Evolutionary conservation across 2,888 invertebrate species (phyloP).

Genomic region (Adelognathus sp.): DNA sequence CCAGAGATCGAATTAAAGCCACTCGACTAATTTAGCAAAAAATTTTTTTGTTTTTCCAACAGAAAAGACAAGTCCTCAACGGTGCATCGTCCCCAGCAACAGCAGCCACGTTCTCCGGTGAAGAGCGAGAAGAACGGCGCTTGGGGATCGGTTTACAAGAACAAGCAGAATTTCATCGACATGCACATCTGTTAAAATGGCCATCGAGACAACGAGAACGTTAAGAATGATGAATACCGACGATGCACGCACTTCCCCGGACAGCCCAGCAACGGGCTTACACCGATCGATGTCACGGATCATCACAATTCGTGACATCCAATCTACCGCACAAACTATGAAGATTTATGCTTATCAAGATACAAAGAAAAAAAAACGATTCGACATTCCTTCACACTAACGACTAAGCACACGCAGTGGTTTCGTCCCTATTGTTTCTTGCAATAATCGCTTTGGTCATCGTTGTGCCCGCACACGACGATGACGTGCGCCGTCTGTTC

Average conservation of each 20-base stretch:
- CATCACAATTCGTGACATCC: neutral
- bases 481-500: neutral
- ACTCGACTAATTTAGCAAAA: constrained; percentile 15
- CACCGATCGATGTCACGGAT: neutral
- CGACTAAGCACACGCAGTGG: constrained; percentile 38
- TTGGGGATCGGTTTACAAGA: constrained; percentile 89
- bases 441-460: constrained; percentile 34
- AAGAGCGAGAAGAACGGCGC: constrained; percentile 82
- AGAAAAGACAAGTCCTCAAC: constrained; percentile 75
- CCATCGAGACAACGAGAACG: neutral
- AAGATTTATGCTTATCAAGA: constrained; percentile 35
- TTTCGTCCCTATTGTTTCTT: constrained; percentile 49
- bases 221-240: constrained; percentile 9
- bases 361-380: constrained; percentile 7
- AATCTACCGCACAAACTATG: neutral
- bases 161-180: constrained; percentile 87
- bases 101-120: constrained; percentile 75
- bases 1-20: neutral
- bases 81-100: constrained; percentile 75
- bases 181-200: constrained; percentile 86
- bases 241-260: constrained; percentile 28
- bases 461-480: constrained; percentile 7
- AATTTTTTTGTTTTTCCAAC: constrained; percentile 36
- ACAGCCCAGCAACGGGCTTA: constrained; percentile 1
- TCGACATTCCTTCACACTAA: constrained; percentile 55